These are phyloP conservation scores for Melanotaenia maccullochi DNA, from an alignment of 2,797 vertebrate species.

Conservation along the genomic window DNA sequence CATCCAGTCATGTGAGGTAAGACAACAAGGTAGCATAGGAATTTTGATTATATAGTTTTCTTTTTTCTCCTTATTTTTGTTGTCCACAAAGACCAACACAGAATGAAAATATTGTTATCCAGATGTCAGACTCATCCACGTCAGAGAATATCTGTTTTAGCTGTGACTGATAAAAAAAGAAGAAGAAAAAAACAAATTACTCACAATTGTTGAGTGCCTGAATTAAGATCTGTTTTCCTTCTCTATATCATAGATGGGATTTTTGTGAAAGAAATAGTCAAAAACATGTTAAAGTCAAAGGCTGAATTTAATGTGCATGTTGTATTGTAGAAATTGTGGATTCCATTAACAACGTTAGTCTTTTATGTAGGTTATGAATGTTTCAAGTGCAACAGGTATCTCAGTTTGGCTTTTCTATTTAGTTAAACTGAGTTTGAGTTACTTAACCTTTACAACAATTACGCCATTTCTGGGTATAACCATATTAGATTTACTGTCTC, in stretches of 20 bases:
- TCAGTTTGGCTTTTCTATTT: slow-evolving; percentile 30
- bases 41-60: slow-evolving; percentile 4
- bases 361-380: not conserved
- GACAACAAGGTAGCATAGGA: slow-evolving; percentile 46
- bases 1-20: slow-evolving; percentile 96
- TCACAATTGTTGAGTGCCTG: slow-evolving; percentile 16
- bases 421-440: slow-evolving; percentile 38
- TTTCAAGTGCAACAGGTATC: not conserved
- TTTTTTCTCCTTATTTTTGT: slow-evolving; percentile 3
- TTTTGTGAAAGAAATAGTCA: slow-evolving; percentile 4
- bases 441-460: slow-evolving; percentile 54
- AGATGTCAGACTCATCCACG: slow-evolving; percentile 26
- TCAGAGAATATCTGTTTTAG: slow-evolving; percentile 38
- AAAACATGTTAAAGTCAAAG: not conserved
- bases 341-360: not conserved
- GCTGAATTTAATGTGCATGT: not conserved
- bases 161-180: slow-evolving; percentile 19
- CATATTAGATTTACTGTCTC: slow-evolving; percentile 37
- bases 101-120: slow-evolving; percentile 6
- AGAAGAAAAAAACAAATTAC: not conserved
- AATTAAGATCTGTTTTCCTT: not conserved
- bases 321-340: not conserved
- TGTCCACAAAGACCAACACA: slow-evolving; percentile 1
- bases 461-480: slow-evolving; percentile 59
- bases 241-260: slow-evolving; percentile 4